Evolutionary conservation across 2,797 vertebrate genomes (phyloP).

Genomic region (Cuculus canorus): DNA sequence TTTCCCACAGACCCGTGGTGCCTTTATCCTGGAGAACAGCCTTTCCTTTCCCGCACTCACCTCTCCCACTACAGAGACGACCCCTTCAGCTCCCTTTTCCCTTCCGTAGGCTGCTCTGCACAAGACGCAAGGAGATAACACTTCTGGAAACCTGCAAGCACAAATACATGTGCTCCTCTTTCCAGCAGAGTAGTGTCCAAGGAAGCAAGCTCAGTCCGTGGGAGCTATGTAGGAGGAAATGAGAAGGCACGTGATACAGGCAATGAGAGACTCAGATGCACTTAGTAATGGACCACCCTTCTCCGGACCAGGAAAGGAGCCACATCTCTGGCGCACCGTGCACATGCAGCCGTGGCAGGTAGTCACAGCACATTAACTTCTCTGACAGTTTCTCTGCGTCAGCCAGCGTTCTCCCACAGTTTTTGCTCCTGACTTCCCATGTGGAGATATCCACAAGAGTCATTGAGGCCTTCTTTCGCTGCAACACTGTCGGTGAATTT

Average conservation of each 20-base stretch:
- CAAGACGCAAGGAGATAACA: accelerated
- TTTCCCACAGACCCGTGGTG: background rate
- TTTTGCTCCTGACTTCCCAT: background rate
- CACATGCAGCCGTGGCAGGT: accelerated
- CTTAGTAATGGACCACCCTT: background rate
- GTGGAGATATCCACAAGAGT: background rate
- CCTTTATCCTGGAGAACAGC: background rate
- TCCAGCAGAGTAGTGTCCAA: background rate
- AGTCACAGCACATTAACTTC: background rate
- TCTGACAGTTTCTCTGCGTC: background rate
- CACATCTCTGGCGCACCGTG: background rate
- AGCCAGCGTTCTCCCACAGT: background rate
- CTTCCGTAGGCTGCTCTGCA: accelerated
- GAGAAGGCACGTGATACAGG: background rate
- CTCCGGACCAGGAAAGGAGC: background rate
- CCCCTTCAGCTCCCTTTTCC: background rate
- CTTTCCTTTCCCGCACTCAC: background rate
- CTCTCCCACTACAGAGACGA: background rate
- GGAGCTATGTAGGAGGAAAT: background rate
- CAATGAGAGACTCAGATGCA: background rate
- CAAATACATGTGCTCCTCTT: background rate
- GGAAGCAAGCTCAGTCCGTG: background rate
- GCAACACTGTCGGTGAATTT: background rate
- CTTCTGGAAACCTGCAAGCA: background rate
- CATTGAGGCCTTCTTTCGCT: background rate